Evolutionary conservation across 2,888 invertebrate genomes (phyloP).

Genomic region (Agriopis marginaria): DNA sequence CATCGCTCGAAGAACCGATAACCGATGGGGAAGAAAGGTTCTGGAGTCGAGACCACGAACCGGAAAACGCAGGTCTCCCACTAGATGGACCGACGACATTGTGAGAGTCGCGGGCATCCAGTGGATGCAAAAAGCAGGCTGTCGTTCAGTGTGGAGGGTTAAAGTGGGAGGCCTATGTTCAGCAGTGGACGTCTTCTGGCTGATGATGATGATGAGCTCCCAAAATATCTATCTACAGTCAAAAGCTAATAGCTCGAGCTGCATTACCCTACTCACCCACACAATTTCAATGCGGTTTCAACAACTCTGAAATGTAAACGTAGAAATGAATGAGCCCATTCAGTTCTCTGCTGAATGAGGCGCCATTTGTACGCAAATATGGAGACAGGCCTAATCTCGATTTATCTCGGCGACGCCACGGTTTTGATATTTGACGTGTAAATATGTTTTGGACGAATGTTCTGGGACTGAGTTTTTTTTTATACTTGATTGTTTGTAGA

Average conservation of each 20-base stretch:
- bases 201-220: too few relatives aligned
- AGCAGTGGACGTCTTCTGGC: too few relatives aligned
- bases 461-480: conserved; percentile 33
- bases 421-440: conserved; percentile 57
- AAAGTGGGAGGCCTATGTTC: too few relatives aligned
- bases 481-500: conserved; percentile 20
- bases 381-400: conserved; percentile 56
- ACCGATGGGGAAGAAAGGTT: too few relatives aligned
- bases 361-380: conserved; percentile 63
- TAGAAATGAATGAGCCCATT: conserved; percentile 62
- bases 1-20: too few relatives aligned
- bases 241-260: background rate
- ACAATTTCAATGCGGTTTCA: conserved; percentile 39
- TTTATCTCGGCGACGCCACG: conserved; percentile 45
- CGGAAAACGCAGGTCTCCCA: too few relatives aligned
- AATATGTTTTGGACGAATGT: conserved; percentile 39
- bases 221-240: background rate
- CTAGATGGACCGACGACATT: too few relatives aligned
- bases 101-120: too few relatives aligned
- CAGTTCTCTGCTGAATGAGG: conserved; percentile 48
- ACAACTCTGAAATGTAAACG: conserved; percentile 55
- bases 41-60: too few relatives aligned
- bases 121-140: too few relatives aligned
- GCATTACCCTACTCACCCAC: background rate
- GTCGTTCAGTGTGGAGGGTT: too few relatives aligned